These are phyloP conservation scores for Lithophane socia DNA, from an alignment of 2,888 invertebrate genomes.

Conservation along the genomic window DNA sequence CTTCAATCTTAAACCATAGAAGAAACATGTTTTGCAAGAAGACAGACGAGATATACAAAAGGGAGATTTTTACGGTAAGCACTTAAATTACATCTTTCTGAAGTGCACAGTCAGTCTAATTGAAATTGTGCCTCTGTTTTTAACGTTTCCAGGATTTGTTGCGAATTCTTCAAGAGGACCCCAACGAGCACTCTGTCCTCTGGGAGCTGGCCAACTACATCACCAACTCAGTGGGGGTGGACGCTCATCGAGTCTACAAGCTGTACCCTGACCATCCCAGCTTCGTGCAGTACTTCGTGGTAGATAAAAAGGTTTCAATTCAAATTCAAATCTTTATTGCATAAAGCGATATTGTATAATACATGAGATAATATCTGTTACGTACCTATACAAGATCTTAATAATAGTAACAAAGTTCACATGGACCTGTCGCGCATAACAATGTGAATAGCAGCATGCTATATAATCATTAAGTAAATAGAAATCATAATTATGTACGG, in stretches of 20 bases:
- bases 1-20: neutral
- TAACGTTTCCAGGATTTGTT: constrained; percentile 88
- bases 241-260: constrained; percentile 90
- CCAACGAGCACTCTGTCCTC: constrained; percentile 91
- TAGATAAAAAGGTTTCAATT: neutral
- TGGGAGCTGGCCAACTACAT: constrained; percentile 93
- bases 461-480: too few species aligned
- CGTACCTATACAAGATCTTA: too few species aligned
- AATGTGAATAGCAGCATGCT: too few species aligned
- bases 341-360: too few species aligned
- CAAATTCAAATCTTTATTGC: too few species aligned
- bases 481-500: too few species aligned
- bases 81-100: neutral
- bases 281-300: constrained; percentile 73
- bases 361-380: too few species aligned
- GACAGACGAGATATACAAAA: neutral
- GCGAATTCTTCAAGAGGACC: constrained; percentile 90
- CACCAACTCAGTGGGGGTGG: constrained; percentile 92
- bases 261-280: constrained; percentile 73
- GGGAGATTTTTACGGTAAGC: neutral
- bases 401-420: too few species aligned
- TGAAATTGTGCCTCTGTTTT: neutral
- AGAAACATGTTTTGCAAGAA: neutral
- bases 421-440: too few species aligned
- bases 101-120: neutral